These are phyloP conservation scores for Teinopalpus imperialis DNA, from an alignment of 2,888 invertebrate species.

Conservation along the genomic window DNA sequence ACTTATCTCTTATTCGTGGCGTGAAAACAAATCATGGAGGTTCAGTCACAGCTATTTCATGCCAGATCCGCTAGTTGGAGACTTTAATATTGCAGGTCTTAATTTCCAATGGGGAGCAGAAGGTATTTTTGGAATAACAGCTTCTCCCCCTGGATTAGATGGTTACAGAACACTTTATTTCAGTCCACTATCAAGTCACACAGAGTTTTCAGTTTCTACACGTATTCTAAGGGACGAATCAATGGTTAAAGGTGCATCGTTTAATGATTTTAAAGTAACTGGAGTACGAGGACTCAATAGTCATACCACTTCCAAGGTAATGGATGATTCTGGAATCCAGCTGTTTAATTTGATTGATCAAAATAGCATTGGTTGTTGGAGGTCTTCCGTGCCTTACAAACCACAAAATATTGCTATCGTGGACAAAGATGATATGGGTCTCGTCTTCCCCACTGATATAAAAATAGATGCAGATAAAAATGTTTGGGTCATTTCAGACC, in stretches of 20 bases:
- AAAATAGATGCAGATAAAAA: slow-evolving; percentile 87
- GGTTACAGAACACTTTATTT: slow-evolving; percentile 89
- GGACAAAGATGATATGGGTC: slow-evolving; percentile 87
- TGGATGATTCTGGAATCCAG: slow-evolving; percentile 88
- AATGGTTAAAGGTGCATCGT: slow-evolving; percentile 84
- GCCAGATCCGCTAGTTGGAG: slow-evolving; percentile 90
- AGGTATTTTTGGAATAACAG: slow-evolving; percentile 89
- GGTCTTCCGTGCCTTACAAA: slow-evolving; percentile 84
- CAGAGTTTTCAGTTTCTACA: slow-evolving; percentile 91
- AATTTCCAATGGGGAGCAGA: slow-evolving; percentile 94
- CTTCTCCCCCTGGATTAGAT: slow-evolving; percentile 85
- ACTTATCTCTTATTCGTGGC: slow-evolving; percentile 89
- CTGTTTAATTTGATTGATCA: slow-evolving; percentile 90
- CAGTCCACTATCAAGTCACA: slow-evolving; percentile 89
- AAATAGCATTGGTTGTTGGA: slow-evolving; percentile 93
- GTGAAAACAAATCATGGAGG: slow-evolving; percentile 89
- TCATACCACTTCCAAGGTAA: slow-evolving; percentile 88
- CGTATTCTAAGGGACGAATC: slow-evolving; percentile 85
- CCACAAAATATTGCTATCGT: slow-evolving; percentile 86
- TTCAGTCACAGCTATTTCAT: slow-evolving; percentile 90
- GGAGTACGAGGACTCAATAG: slow-evolving; percentile 85
- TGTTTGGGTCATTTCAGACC: slow-evolving; percentile 91
- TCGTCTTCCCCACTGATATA: slow-evolving; percentile 90
- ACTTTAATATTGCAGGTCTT: slow-evolving; percentile 89
- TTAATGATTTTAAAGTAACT: slow-evolving; percentile 85